phyloP scores from a whole-genome alignment of 1,140 invertebrate species.

The Macrotrachela quadricornifera region DNA sequence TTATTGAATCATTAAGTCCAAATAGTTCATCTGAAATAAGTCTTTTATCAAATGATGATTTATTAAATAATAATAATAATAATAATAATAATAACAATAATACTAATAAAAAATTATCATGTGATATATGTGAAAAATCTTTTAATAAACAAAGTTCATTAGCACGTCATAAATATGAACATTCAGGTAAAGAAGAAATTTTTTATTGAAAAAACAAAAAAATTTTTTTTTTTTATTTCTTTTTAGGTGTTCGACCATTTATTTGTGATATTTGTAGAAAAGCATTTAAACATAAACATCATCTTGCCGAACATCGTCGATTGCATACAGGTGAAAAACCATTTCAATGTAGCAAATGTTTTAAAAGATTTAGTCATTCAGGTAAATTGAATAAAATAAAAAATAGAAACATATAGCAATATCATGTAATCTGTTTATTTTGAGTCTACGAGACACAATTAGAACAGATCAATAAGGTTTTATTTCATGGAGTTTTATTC shows the following conservation, averaged over 20 bases:
- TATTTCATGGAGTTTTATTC: no score
- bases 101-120: constrained; percentile 33
- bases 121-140: constrained; percentile 94
- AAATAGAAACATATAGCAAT: no score
- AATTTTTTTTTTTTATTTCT: background rate
- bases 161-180: constrained; percentile 95
- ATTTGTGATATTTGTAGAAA: constrained; percentile 58
- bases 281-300: constrained; percentile 9
- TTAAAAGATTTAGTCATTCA: constrained; percentile 10
- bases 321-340: constrained; percentile 12
- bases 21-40: no score
- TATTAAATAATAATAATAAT: no score
- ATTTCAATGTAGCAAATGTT: constrained; percentile 9
- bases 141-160: constrained; percentile 96
- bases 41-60: no score
- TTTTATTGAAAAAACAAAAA: background rate
- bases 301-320: constrained; percentile 6
- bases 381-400: background rate
- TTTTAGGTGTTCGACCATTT: constrained; percentile 82
- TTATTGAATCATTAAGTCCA: background rate
- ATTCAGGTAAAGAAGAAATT: constrained; percentile 59
- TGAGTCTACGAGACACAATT: no score
- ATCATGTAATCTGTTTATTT: no score
- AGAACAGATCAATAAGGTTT: no score
- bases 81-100: no score